These are phyloP conservation scores for Selene dorsalis DNA, from an alignment of 2,797 vertebrate genomes.

Conservation along the genomic window DNA sequence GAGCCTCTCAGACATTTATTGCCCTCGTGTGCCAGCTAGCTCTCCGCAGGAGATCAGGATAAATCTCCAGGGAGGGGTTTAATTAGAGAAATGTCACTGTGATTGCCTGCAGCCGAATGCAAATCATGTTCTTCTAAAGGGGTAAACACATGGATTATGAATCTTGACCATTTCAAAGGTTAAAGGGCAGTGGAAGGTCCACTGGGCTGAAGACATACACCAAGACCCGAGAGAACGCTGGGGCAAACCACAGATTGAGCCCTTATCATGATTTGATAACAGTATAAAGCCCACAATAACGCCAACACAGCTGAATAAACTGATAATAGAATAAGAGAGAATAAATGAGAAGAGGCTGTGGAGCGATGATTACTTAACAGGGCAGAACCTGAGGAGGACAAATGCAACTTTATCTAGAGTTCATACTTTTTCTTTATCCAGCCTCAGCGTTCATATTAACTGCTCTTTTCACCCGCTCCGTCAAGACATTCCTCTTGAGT, in stretches of 20 bases:
- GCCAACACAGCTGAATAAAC: slow-evolving; percentile 55
- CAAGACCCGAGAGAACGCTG: slow-evolving; percentile 19
- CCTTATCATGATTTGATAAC: slow-evolving; percentile 29
- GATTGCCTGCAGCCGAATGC: slow-evolving; percentile 36
- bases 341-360: slow-evolving; percentile 22
- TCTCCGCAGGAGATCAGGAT: slow-evolving; percentile 40
- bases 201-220: slow-evolving; percentile 49
- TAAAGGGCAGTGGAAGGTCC: slow-evolving; percentile 29
- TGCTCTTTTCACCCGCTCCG: slow-evolving; percentile 14
- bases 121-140: slow-evolving; percentile 17
- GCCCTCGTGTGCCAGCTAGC: slow-evolving; percentile 42
- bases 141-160: slow-evolving; percentile 25
- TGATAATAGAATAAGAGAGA: slow-evolving; percentile 45
- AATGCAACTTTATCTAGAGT: slow-evolving; percentile 27
- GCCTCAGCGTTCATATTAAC: slow-evolving; percentile 11
- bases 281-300: slow-evolving; percentile 17
- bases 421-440: slow-evolving; percentile 2
- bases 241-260: slow-evolving; percentile 43
- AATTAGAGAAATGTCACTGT: slow-evolving; percentile 67
- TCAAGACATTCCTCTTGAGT: slow-evolving; percentile 41
- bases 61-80: slow-evolving; percentile 46
- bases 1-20: slow-evolving; percentile 58
- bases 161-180: slow-evolving; percentile 32
- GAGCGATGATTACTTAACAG: slow-evolving; percentile 47
- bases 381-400: slow-evolving; percentile 41